Base-by-base conservation (phyloP, 2,797 vertebrate species). In the Zalophus californianus region DNA sequence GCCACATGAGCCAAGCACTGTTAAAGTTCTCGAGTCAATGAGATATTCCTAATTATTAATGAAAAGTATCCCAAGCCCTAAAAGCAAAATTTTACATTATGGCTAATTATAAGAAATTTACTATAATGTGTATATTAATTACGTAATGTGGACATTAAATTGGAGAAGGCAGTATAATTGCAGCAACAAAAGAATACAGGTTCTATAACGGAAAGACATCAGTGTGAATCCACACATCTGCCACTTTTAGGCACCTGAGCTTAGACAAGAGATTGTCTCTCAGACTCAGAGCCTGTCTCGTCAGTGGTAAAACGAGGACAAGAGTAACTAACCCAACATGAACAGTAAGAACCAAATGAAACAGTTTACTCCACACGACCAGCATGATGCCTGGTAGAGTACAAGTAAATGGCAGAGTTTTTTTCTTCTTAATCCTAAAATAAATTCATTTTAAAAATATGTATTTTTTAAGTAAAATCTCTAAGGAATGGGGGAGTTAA, bases 301-400 rank as follows among this genome's bases (percentile, higher is more conserved):
- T 56, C 60, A 48, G 11, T 54, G 29, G 50, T 78, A 95, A 86
- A 79, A 78, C 12, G 38, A 44, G 5, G 10, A n/a, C 38, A 83
- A 92, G 48, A 94, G 7, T 60, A 50, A 91, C 7, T 52, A 72
- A 72, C 14, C 41, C 23, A 16, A 94, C 41, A 73, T 2, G 29
- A 32, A 91, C 48, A 89, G 10, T 38, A 86, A 95, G 82, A 92
- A 97, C 62, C 32, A 89, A 94, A 90, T 20, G 52, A 91, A 78
- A 72, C n/a, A 41, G 25, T 89, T 91, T 56, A 79, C 4, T 82
- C 87, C 73, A 82, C 88, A 64, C 0, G 1, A 80, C 38, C 56
- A 95, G 64, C 29, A 90, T 3, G 5, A 87, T 7, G 5, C 13
- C 35, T 90, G 9, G 48, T 7, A 68, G 4, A 64, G 10, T 18